Conservation (phyloP, 2,888 invertebrate genomes). For the Oxyscelio sp. region DNA sequence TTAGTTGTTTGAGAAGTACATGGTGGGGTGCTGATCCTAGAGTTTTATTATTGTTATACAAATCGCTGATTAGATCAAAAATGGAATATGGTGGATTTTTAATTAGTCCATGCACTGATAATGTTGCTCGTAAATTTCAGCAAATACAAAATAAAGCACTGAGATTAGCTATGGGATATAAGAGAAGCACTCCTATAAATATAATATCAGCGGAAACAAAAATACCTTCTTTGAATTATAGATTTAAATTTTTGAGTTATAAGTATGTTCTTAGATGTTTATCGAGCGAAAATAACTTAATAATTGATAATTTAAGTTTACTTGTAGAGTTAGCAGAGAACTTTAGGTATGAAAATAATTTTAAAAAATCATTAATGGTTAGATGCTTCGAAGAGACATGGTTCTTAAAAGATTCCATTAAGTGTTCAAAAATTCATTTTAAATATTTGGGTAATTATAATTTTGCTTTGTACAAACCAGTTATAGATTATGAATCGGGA, state of each 20-base stretch:
- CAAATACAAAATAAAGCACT: conserved; percentile 45
- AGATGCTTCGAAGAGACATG: not conserved
- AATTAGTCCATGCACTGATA: too few relatives aligned
- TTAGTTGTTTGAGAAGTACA: conserved; percentile 22
- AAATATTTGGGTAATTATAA: not conserved
- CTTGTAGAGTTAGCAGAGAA: too few relatives aligned
- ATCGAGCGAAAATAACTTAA: too few relatives aligned
- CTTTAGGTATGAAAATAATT: conserved; percentile 5
- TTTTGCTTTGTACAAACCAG: not conserved
- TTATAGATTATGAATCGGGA: not conserved
- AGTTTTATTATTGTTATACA: not conserved
- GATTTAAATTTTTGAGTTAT: too few relatives aligned
- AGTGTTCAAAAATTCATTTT: not conserved
- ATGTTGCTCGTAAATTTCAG: conserved; percentile 19
- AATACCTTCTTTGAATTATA: too few relatives aligned
- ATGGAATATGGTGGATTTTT: too few relatives aligned
- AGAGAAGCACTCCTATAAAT: conserved; percentile 62
- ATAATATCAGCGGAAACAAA: conserved; percentile 53
- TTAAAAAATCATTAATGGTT: not conserved
- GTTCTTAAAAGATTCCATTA: not conserved
- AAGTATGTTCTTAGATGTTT: too few relatives aligned
- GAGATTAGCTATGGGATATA: conserved; percentile 58
- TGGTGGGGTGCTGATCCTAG: conserved; percentile 28
- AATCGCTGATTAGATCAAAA: conserved; percentile 7
- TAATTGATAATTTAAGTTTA: too few relatives aligned